Conservation (phyloP, 2,797 vertebrate species). For the Poecilia picta region DNA sequence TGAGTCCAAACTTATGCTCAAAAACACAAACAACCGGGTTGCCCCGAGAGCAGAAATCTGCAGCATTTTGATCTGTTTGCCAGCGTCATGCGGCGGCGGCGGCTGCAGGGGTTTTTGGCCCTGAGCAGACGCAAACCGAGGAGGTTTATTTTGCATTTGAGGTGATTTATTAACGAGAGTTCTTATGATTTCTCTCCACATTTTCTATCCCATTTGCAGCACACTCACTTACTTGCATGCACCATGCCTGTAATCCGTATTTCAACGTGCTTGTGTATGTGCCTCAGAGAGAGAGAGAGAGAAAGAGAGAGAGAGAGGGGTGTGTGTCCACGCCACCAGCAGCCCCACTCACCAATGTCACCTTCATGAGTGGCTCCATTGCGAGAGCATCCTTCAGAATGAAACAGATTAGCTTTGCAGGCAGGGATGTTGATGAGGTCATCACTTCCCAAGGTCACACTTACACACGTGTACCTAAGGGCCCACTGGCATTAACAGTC, state of each 20-base stretch:
- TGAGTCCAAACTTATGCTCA: background rate
- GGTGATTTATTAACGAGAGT: background rate
- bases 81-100: conserved; percentile 24
- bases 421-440: conserved; percentile 80
- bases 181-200: no score
- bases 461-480: conserved; percentile 61
- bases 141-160: conserved; percentile 15
- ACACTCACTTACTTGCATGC: background rate
- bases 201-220: background rate
- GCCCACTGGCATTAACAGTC: conserved; percentile 53
- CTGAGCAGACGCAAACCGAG: conserved; percentile 21
- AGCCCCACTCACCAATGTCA: conserved; percentile 73
- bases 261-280: conserved; percentile 37
- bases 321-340: conserved; percentile 50
- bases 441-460: conserved; percentile 79
- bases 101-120: conserved; percentile 38
- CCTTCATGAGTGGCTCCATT: conserved; percentile 78
- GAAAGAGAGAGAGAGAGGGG: background rate
- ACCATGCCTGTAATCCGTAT: conserved; percentile 32
- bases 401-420: conserved; percentile 80
- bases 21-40: background rate
- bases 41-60: conserved; percentile 2
- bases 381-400: conserved; percentile 79
- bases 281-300: conserved; percentile 18
- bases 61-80: conserved; percentile 34